Evolutionary conservation across 1,140 invertebrate genomes (phyloP).

Genomic region (Drosophila gunungcola): DNA sequence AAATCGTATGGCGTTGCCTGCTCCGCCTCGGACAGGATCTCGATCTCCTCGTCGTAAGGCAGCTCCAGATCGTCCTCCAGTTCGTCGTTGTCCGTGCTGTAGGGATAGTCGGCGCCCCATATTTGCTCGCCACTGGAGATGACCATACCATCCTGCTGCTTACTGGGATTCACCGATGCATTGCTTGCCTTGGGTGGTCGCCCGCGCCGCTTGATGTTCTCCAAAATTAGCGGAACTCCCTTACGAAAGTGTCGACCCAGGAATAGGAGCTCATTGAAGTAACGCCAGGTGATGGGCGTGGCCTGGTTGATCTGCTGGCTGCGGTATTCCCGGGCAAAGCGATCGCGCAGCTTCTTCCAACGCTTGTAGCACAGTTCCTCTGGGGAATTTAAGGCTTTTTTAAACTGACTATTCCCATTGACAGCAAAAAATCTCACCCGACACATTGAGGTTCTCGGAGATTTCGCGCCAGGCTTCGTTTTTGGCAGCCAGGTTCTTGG

Average conservation of each 20-base stretch:
- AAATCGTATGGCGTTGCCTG: constrained; percentile 38
- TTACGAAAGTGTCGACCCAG: constrained; percentile 71
- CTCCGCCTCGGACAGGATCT: constrained; percentile 48
- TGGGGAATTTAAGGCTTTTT: constrained; percentile 5
- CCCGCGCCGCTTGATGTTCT: constrained; percentile 63
- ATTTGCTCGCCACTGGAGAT: constrained; percentile 43
- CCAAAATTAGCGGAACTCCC: constrained; percentile 63
- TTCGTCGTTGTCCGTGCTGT: constrained; percentile 68
- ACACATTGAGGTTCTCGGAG: constrained; percentile 60
- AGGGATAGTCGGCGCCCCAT: constrained; percentile 67
- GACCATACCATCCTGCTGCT: not conserved
- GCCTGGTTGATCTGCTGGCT: constrained; percentile 65
- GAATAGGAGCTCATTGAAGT: constrained; percentile 71
- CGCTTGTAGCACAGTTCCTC: constrained; percentile 75
- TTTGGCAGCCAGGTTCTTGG: constrained; percentile 75
- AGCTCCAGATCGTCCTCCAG: constrained; percentile 51
- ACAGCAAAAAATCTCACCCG: constrained; percentile 46
- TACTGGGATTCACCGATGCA: not conserved
- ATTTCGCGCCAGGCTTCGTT: constrained; percentile 75
- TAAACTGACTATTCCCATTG: not conserved
- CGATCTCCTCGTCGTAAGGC: constrained; percentile 53
- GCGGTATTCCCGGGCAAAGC: constrained; percentile 75
- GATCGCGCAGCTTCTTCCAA: constrained; percentile 79
- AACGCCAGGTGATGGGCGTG: constrained; percentile 60
- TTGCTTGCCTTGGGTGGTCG: constrained; percentile 49